These are phyloP conservation scores for Beaufortia kweichowensis DNA, from an alignment of 2,113 vertebrate genomes.

Conservation along the genomic window DNA sequence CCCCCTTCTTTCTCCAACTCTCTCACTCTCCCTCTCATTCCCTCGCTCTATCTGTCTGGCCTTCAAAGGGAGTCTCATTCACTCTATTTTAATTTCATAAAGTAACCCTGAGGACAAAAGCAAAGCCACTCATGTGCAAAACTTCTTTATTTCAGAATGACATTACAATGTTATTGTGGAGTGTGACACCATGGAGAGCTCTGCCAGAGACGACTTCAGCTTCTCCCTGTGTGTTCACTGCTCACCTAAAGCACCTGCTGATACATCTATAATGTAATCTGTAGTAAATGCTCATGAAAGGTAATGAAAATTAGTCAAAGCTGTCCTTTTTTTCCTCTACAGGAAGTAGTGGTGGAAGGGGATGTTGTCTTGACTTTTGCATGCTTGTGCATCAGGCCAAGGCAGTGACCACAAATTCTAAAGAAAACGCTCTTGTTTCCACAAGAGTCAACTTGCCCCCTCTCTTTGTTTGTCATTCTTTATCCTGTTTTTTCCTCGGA, in stretches of 20 bases:
- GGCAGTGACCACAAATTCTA: constrained; percentile 45
- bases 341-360: neutral
- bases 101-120: constrained; percentile 68
- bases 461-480: constrained; percentile 53
- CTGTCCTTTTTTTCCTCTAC: constrained; percentile 27
- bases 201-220: constrained; percentile 43
- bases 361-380: neutral
- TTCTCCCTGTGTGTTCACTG: constrained; percentile 47
- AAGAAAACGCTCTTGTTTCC: constrained; percentile 47
- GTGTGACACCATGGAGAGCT: constrained; percentile 58
- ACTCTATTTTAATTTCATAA: constrained; percentile 79
- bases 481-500: constrained; percentile 39
- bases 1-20: constrained; percentile 60
- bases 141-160: constrained; percentile 62
- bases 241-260: constrained; percentile 32
- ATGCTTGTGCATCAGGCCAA: constrained; percentile 21
- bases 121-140: constrained; percentile 58
- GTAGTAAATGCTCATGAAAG: constrained; percentile 41
- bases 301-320: constrained; percentile 43
- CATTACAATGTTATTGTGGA: constrained; percentile 60
- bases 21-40: constrained; percentile 53
- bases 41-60: constrained; percentile 74
- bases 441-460: constrained; percentile 54
- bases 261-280: constrained; percentile 42
- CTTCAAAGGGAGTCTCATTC: constrained; percentile 79